Evolutionary conservation across 2,888 invertebrate species (phyloP).

Genomic region (Nephrotoma appendiculata): DNA sequence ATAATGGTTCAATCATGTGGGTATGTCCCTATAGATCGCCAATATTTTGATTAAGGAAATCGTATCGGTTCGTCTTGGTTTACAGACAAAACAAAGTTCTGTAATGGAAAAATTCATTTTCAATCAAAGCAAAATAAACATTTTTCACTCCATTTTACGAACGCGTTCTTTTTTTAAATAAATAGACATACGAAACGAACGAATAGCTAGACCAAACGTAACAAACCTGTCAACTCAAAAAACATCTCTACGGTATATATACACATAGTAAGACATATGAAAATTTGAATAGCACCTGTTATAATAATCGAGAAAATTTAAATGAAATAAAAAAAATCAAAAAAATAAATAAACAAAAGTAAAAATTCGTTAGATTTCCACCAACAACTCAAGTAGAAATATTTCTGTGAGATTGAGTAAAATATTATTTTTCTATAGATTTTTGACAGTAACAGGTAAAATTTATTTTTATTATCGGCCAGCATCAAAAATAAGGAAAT

Average conservation of each 20-base stretch:
- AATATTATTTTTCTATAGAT: not conserved
- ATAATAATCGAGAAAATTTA: not conserved
- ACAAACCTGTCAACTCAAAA: not conserved
- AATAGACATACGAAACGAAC: not conserved
- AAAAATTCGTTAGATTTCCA: not conserved
- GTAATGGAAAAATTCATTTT: not conserved
- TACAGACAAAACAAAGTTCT: not conserved
- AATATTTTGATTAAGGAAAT: not conserved
- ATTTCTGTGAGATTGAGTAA: not conserved
- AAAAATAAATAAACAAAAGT: not conserved
- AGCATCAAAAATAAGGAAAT: not conserved
- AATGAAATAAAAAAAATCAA: not conserved
- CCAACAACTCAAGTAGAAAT: not conserved
- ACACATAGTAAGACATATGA: not conserved
- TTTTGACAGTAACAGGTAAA: not conserved
- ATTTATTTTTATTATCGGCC: not conserved
- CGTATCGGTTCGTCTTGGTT: not conserved
- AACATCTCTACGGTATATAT: not conserved
- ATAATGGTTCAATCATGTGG: too few species aligned
- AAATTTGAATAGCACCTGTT: not conserved
- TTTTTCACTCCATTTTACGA: not conserved
- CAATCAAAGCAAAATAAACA: not conserved
- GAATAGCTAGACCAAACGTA: not conserved
- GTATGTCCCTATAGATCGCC: not conserved
- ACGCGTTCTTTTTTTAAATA: not conserved